Evolutionary conservation across 2,797 vertebrate genomes (phyloP), one percentile per base, ranked within the genome.

Genomic region (Tenualosa ilisha): DNA sequence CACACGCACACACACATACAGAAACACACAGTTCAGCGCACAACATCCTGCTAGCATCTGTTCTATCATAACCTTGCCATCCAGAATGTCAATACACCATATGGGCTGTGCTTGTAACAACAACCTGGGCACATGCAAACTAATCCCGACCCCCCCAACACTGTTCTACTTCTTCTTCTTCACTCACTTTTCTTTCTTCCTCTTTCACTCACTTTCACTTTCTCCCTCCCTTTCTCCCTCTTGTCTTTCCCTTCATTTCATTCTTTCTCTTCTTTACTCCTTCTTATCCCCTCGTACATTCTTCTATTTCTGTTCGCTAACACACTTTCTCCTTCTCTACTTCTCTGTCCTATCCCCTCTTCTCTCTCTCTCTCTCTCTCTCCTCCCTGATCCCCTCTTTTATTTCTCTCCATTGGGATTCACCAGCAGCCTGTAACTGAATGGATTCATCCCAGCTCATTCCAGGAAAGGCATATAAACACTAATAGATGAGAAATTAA

Each of bases 41-140:
- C 89, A 92, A 90, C 92, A 92, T 92, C 91, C 92, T 92, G 85
- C 90, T 84, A 89, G 88, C 92, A 93, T 92, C 92, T 93, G 93
- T 89, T 89, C 85, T n/a, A 61, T 72, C 11, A 83, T 82, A 46
- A 50, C 50, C 46, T 65, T 8, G 22, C 26, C 75, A 65, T 91
- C 31, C 68, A 68, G 83, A 86, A 90, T 89, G 37, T 87, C 56
- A 84, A 88, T 86, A 91, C 82, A 90, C 88, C 90, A 91, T 91
- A 93, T 91, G 92, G 91, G 56, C 37, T 61, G n/a, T 65, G 83
- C 82, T 84, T 86, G 59, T 86, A 63, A 82, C 88, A 90, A 87
- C 86, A 90, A 12, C 59, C 65, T 81, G 83, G 84, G 81, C 81
- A 85, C 63, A 88, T 82, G 65, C 83, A 84, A 79, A n/a, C 72